Evolutionary conservation across 2,888 invertebrate genomes (phyloP).

Genomic region (Mesodorylaimus sp.): DNA sequence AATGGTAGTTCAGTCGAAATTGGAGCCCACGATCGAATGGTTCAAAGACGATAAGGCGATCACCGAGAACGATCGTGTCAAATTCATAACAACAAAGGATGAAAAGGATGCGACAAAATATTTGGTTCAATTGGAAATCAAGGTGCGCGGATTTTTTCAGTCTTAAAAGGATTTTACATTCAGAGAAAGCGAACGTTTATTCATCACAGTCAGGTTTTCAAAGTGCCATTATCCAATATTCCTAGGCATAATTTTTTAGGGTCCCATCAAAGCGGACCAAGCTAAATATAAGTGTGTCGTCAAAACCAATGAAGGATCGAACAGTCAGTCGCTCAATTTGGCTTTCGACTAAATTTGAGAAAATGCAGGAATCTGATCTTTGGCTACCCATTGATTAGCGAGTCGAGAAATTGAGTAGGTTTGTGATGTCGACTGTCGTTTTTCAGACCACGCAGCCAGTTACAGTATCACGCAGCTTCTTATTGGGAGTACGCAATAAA

Average conservation of each 20-base stretch:
- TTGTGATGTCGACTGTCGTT: too few relatives aligned
- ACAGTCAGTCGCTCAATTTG: constrained; percentile 27
- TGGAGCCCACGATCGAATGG: constrained; percentile 13
- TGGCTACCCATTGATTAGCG: too few relatives aligned
- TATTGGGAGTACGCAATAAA: too few relatives aligned
- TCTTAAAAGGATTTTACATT: not conserved
- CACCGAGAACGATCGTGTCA: constrained; percentile 23
- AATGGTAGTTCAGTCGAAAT: constrained; percentile 24
- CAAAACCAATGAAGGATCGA: constrained; percentile 27
- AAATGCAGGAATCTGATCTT: too few relatives aligned
- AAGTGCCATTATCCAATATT: too few relatives aligned
- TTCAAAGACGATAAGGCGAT: constrained; percentile 26
- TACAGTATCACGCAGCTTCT: too few relatives aligned
- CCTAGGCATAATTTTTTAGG: constrained; percentile 8
- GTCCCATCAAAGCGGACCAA: constrained; percentile 9
- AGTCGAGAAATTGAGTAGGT: too few relatives aligned
- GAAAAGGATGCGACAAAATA: constrained; percentile 23
- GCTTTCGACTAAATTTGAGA: constrained; percentile 24
- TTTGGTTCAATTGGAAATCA: constrained; percentile 19
- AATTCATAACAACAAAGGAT: constrained; percentile 24
- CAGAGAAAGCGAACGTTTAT: not conserved
- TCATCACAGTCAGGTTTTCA: constrained; percentile 3
- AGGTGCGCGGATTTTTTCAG: not conserved
- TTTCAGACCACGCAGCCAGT: too few relatives aligned
- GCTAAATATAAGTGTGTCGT: constrained; percentile 14